These are phyloP conservation scores for Amblyteles armatorius DNA, from an alignment of 2,888 invertebrate genomes.

Conservation along the genomic window DNA sequence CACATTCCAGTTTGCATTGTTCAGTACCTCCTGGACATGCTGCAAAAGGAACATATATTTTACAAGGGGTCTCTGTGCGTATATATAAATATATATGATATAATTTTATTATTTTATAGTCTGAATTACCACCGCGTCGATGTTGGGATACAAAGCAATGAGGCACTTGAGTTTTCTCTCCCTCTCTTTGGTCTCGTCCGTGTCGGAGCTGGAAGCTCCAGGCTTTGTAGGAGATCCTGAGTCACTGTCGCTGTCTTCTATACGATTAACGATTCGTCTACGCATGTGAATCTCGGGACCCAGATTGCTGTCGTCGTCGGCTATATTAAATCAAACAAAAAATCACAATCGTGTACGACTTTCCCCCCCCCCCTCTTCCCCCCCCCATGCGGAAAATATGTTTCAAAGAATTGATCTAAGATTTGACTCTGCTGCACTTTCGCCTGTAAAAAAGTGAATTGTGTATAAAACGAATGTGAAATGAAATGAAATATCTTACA, in stretches of 20 bases:
- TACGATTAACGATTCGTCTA: constrained; percentile 79
- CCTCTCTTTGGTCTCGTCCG: constrained; percentile 74
- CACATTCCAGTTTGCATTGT: constrained; percentile 78
- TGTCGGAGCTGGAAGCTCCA: constrained; percentile 67
- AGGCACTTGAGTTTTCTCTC: constrained; percentile 86
- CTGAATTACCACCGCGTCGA: constrained; percentile 86
- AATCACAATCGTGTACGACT: background rate
- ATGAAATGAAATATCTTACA: constrained; percentile 73
- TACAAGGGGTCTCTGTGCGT: background rate
- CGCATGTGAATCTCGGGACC: constrained; percentile 75
- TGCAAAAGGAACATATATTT: constrained; percentile 68
- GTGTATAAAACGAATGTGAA: background rate
- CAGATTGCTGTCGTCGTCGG: constrained; percentile 82
- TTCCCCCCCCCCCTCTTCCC: background rate
- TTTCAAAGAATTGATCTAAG: background rate
- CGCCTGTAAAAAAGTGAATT: background rate
- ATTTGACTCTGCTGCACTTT: background rate
- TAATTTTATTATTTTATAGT: background rate
- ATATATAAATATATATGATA: background rate
- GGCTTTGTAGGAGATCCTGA: constrained; percentile 73
- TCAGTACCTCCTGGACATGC: constrained; percentile 78
- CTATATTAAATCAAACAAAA: constrained; percentile 67
- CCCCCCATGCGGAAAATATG: background rate
- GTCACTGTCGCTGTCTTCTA: constrained; percentile 82
- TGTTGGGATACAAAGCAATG: constrained; percentile 87